phyloP scores from a whole-genome alignment of 2,113 vertebrate genomes.

The Crotalus helleri region DNA sequence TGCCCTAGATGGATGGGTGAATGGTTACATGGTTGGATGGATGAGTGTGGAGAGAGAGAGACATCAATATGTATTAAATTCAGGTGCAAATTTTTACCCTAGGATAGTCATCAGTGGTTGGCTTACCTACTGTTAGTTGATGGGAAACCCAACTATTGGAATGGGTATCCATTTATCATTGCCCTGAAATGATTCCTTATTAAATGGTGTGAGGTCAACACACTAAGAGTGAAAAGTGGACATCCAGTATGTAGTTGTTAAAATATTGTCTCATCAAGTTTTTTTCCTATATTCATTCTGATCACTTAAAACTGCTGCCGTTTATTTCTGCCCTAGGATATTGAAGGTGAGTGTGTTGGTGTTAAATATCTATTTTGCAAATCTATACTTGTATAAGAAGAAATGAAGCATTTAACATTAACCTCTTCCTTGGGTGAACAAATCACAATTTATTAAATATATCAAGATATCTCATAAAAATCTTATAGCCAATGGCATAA shows the following conservation, averaged over 20 bases:
- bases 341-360: not conserved
- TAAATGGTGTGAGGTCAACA: not conserved
- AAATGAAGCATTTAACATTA: not conserved
- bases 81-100: not conserved
- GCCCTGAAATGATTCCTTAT: not conserved
- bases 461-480: slow-evolving; percentile 14
- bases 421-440: not conserved
- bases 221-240: not conserved
- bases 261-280: not conserved
- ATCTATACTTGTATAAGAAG: not conserved
- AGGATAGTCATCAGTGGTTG: not conserved
- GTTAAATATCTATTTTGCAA: not conserved
- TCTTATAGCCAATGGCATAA: slow-evolving; percentile 34
- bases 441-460: fast-evolving
- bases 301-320: not conserved
- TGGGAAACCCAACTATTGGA: not conserved
- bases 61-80: not conserved
- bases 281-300: not conserved
- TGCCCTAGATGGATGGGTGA: not conserved
- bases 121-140: not conserved
- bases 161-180: not conserved
- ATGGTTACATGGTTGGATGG: not conserved
- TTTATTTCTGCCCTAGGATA: not conserved
- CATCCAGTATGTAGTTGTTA: not conserved
- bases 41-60: not conserved